Evolutionary conservation across 2,888 invertebrate species (phyloP), one percentile per base, ranked within the genome.

Genomic region (Pristionchus arcanus): DNA sequence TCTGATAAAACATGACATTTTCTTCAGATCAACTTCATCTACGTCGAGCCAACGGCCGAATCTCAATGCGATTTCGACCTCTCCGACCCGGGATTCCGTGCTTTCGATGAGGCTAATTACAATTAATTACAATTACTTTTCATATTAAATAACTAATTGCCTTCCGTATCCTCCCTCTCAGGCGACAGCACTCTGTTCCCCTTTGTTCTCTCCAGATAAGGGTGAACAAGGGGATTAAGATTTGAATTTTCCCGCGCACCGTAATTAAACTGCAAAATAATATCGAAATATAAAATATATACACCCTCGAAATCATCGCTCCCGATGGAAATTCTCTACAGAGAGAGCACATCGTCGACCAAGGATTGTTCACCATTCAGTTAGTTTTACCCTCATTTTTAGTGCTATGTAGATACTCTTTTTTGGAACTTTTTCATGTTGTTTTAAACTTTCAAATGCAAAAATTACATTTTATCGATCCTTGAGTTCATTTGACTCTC

Each of bases 21-120:
- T n/a, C n/a, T 86, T 74, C 87, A 88, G 87, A 71, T 74, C 74
- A 88, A 71, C 74, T 88, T 88, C 74, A 31, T 88, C 25, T 88
- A 74, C 74, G 49, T 88, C 55, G 74, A 88, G 34, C 87, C 87
- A 11, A 53, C 87, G 0, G 49, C 68, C 34, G 87, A 88, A 2
- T 68, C 71, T 16, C 34, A 74, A 25, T 88, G 87, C 42, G 37
- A 34, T 25, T n/a, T 55, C 34, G 74, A 74, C 42, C 49, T 74
- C 1, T 34, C 71, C 37, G 87, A 88, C n/a, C 53, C 74, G 5
- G 71, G 74, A 88, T 71, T 53, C 74, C 74, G 87, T 1, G 28
- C 87, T 25, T 88, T 88, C 87, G 74, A 74, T 9, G 34, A 31
- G 4, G 68, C 21, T 7, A 15, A 21, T n/a, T n/a, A n/a, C n/a